phyloP scores from a whole-genome alignment of 1,140 invertebrate species.

The Heliconius melpomene region DNA sequence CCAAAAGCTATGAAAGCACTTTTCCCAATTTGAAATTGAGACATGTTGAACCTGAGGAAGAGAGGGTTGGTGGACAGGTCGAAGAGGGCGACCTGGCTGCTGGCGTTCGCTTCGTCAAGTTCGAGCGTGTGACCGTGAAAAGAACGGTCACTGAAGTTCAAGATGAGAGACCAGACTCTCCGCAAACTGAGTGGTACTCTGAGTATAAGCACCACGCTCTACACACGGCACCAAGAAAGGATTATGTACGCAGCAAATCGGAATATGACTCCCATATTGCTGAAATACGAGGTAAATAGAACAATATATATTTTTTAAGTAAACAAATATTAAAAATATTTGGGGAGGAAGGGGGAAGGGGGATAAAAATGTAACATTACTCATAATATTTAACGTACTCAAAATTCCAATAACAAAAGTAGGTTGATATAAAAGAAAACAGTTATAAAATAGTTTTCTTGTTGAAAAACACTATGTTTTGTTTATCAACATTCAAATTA shows the following conservation, averaged over 20 bases:
- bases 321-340: background rate
- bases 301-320: background rate
- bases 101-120: conserved; percentile 84
- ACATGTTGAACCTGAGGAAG: conserved; percentile 69
- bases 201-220: conserved; percentile 74
- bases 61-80: conserved; percentile 82
- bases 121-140: conserved; percentile 84
- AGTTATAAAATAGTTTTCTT: no score
- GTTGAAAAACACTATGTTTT: background rate
- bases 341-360: background rate
- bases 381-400: background rate
- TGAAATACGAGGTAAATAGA: conserved; percentile 88
- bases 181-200: conserved; percentile 77
- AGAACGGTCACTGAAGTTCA: conserved; percentile 69
- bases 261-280: conserved; percentile 94
- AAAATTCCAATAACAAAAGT: no score
- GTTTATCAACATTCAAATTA: background rate
- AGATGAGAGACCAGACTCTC: conserved; percentile 82
- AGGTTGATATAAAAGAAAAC: no score
- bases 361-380: background rate
- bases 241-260: conserved; percentile 86
- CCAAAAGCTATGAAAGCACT: conserved; percentile 60
- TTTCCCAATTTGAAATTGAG: conserved; percentile 66
- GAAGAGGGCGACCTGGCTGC: conserved; percentile 84
- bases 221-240: conserved; percentile 82